A percentile compares a stretch with the other conserved stretches of the same genome.
These are phyloP conservation scores for Epirrhoe tristata DNA, from an alignment of 2,888 invertebrate species.

Conservation along the genomic window DNA sequence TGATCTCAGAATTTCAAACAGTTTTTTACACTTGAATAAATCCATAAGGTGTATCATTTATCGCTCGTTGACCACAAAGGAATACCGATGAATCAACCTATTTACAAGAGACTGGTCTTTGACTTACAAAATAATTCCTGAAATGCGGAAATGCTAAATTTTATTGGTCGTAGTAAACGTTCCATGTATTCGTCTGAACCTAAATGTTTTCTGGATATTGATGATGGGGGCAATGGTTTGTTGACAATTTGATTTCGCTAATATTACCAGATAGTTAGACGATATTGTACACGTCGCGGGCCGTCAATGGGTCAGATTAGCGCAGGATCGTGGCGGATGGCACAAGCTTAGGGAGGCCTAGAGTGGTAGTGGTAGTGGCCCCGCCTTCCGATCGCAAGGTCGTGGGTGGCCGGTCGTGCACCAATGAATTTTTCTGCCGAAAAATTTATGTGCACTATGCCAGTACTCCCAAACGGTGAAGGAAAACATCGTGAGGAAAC, in stretches of 20 bases:
- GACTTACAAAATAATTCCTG: background rate
- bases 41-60: background rate
- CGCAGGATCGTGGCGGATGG: no score
- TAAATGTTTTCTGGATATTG: slow-evolving; percentile 19
- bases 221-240: slow-evolving; percentile 21
- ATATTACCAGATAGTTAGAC: no score
- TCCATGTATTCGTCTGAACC: background rate
- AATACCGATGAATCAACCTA: background rate
- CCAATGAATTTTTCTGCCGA: no score
- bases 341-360: no score
- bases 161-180: background rate
- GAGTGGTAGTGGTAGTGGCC: no score
- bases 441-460: no score
- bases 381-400: no score
- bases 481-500: no score
- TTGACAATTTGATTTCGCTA: slow-evolving; percentile 25
- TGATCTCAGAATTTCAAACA: background rate
- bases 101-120: background rate
- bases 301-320: no score
- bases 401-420: no score
- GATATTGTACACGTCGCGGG: no score
- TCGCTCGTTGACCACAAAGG: background rate
- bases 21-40: slow-evolving; percentile 1
- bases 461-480: no score
- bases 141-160: background rate